Percentiles rank a stretch among this genome's conserved stretches.
phyloP scores from a whole-genome alignment of 2,113 vertebrate genomes.

The Sinocyclocheilus grahami region DNA sequence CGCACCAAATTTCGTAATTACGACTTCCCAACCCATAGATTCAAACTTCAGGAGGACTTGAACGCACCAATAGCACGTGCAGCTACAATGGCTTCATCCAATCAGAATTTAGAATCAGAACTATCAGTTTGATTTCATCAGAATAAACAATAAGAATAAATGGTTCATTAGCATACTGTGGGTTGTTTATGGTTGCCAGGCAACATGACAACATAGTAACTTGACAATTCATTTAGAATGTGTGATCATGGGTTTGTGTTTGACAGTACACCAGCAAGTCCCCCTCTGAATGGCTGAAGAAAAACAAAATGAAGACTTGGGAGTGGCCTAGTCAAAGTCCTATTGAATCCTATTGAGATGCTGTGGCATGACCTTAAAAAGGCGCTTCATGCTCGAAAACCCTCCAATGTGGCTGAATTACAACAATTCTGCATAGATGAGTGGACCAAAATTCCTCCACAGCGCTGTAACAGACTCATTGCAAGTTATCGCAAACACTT shows the following conservation, averaged over 20 bases:
- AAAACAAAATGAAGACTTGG: no score
- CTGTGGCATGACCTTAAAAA: no score
- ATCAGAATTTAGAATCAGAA: not conserved
- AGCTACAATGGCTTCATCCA: not conserved
- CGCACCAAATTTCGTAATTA: not conserved
- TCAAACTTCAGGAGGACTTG: not conserved
- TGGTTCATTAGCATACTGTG: not conserved
- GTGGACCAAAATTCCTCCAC: no score
- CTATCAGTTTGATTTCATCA: not conserved
- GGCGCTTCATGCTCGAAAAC: no score
- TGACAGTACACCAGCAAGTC: not conserved
- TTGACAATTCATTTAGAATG: not conserved
- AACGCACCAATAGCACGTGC: not conserved
- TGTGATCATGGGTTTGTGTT: not conserved
- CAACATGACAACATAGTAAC: not conserved
- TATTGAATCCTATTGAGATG: no score
- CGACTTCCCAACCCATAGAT: not conserved
- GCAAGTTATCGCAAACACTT: no score
- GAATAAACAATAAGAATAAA: not conserved
- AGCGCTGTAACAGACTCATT: no score
- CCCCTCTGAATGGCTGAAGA: no score
- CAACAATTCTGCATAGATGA: no score
- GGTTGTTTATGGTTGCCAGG: not conserved
- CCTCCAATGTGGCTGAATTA: no score
- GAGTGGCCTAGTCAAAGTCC: no score